Evolutionary conservation across 2,113 vertebrate species (phyloP).

Genomic region (Pelecanus crispus): DNA sequence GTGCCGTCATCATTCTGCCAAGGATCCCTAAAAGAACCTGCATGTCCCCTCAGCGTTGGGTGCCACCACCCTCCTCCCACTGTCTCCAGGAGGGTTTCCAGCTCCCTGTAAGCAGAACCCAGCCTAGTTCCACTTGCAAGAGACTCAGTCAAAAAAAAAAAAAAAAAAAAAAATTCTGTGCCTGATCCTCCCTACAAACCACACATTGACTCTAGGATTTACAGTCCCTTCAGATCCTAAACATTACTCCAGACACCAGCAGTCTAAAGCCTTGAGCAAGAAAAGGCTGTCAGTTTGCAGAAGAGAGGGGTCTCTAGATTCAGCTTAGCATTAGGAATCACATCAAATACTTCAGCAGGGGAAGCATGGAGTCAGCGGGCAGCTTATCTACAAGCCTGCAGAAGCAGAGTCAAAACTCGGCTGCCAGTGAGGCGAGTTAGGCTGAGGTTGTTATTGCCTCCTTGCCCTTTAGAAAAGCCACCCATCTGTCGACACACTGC

Average conservation of each 20-base stretch:
- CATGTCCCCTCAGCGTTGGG: accelerated
- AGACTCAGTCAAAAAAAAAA: neutral
- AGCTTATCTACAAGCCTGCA: constrained; percentile 17
- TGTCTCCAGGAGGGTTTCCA: neutral
- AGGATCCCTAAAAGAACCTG: neutral
- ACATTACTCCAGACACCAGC: neutral
- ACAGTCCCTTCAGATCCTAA: neutral
- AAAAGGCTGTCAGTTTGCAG: neutral
- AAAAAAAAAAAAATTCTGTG: neutral
- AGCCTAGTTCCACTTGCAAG: neutral
- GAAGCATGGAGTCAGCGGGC: neutral
- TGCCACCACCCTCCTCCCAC: neutral
- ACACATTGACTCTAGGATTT: neutral
- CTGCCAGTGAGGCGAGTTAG: neutral
- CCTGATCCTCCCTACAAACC: neutral
- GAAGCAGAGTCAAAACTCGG: constrained; percentile 15
- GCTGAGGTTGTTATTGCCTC: neutral
- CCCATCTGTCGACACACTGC: neutral
- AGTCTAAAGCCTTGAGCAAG: neutral
- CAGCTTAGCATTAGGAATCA: constrained; percentile 6
- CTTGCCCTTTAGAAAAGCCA: neutral
- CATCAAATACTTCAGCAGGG: constrained; percentile 6
- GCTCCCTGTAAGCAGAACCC: neutral
- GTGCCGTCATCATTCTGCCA: neutral
- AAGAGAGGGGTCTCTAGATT: neutral